Conservation (phyloP, 2,888 invertebrate genomes). For the Tiliacea citrago region DNA sequence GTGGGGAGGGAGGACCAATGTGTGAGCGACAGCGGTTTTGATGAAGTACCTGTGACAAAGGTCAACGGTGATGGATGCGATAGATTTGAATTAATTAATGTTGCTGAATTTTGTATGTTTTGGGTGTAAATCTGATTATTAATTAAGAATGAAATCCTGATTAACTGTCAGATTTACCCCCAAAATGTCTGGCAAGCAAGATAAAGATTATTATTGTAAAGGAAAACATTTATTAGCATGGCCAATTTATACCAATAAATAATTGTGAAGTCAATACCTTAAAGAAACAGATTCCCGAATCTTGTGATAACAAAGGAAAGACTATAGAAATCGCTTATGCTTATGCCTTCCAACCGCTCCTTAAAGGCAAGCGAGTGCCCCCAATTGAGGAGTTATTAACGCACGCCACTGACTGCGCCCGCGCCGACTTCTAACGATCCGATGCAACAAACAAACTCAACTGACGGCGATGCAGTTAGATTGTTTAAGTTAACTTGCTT, state of each 20-base stretch:
- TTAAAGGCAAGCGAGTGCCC: slow-evolving; percentile 74
- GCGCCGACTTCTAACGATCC: slow-evolving; percentile 74
- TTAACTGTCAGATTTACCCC: not conserved
- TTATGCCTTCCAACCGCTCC: slow-evolving; percentile 17
- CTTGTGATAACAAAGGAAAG: not conserved
- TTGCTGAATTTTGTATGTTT: not conserved
- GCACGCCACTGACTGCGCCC: slow-evolving; percentile 73
- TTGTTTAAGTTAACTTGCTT: slow-evolving; percentile 50
- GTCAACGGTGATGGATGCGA: not conserved
- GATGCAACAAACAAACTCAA: slow-evolving; percentile 68
- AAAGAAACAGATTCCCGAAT: not conserved
- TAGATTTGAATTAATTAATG: not conserved
- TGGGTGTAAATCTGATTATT: not conserved
- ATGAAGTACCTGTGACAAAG: too few species aligned
- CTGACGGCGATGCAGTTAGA: slow-evolving; percentile 57
- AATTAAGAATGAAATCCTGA: not conserved
- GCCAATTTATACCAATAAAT: not conserved
- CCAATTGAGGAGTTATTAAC: slow-evolving; percentile 84
- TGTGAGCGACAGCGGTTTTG: slow-evolving; percentile 33
- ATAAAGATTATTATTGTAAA: not conserved
- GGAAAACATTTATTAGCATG: not conserved
- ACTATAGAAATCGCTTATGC: slow-evolving; percentile 39
- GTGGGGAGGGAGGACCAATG: slow-evolving; percentile 20
- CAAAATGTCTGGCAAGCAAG: not conserved
- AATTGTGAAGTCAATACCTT: too few species aligned